Evolutionary conservation across 2,113 vertebrate species (phyloP).

Genomic region (Bungarus multicinctus): DNA sequence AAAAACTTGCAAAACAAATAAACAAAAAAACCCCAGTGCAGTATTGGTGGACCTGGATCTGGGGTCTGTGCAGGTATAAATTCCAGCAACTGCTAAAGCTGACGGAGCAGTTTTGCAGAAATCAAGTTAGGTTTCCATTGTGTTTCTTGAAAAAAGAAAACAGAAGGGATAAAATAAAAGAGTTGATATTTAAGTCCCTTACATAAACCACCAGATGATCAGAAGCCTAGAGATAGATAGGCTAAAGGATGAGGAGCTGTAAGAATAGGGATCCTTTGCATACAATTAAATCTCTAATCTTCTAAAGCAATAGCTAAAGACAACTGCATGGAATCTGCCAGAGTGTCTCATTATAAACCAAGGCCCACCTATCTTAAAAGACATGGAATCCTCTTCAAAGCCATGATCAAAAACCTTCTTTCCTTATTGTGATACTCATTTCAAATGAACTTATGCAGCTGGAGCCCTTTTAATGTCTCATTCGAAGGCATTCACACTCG

Average conservation of each 20-base stretch:
- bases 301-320: not conserved
- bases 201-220: not conserved
- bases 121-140: not conserved
- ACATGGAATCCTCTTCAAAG: not conserved
- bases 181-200: not conserved
- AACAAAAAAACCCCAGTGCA: not conserved
- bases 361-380: not conserved
- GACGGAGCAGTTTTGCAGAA: not conserved
- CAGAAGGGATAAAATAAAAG: not conserved
- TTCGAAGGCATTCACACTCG: constrained; percentile 24
- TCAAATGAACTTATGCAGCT: not conserved
- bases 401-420: not conserved
- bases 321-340: not conserved
- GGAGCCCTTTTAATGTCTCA: not conserved
- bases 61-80: not conserved
- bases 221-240: not conserved
- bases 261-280: not conserved
- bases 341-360: not conserved
- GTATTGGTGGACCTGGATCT: not conserved
- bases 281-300: not conserved
- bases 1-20: not conserved
- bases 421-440: not conserved
- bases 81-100: not conserved
- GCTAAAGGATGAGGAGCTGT: not conserved
- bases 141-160: not conserved